Conservation (phyloP, 2,888 invertebrate species). For the Xiphydria camelus region DNA sequence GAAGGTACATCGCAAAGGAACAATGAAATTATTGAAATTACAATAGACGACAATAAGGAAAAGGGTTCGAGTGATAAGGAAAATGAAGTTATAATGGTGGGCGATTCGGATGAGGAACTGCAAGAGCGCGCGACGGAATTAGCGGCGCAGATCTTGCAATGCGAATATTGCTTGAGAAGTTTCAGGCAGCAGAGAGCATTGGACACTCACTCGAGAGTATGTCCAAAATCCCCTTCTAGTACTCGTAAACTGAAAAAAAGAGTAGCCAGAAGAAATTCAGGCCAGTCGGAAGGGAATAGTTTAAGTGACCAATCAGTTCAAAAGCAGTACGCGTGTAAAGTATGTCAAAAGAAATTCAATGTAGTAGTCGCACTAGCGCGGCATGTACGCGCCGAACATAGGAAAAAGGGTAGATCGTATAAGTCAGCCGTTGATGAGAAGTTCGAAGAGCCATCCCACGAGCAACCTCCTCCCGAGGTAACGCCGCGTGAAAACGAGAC, state of each 20-base stretch:
- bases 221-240: slow-evolving; percentile 39
- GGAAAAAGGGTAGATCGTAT: neutral
- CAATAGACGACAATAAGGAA: slow-evolving; percentile 48
- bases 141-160: slow-evolving; percentile 34
- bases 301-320: slow-evolving; percentile 12
- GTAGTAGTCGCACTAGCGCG: slow-evolving; percentile 49
- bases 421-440: slow-evolving; percentile 1
- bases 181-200: slow-evolving; percentile 46
- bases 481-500: neutral
- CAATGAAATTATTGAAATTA: slow-evolving; percentile 42
- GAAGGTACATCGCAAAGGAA: slow-evolving; percentile 20
- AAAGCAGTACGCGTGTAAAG: slow-evolving; percentile 48
- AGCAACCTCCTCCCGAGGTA: slow-evolving; percentile 3
- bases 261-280: neutral
- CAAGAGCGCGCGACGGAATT: slow-evolving; percentile 1
- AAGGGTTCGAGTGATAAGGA: slow-evolving; percentile 55
- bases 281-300: neutral
- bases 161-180: slow-evolving; percentile 42
- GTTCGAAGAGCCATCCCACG: slow-evolving; percentile 1
- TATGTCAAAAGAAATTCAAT: slow-evolving; percentile 49
- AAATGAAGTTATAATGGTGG: slow-evolving; percentile 51
- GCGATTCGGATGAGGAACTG: slow-evolving; percentile 46
- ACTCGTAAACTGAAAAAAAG: slow-evolving; percentile 22
- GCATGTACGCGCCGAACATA: slow-evolving; percentile 47
- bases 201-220: slow-evolving; percentile 44